Evolutionary conservation across 1,140 invertebrate species (phyloP).

Genomic region (Zaprionus tsacasi): DNA sequence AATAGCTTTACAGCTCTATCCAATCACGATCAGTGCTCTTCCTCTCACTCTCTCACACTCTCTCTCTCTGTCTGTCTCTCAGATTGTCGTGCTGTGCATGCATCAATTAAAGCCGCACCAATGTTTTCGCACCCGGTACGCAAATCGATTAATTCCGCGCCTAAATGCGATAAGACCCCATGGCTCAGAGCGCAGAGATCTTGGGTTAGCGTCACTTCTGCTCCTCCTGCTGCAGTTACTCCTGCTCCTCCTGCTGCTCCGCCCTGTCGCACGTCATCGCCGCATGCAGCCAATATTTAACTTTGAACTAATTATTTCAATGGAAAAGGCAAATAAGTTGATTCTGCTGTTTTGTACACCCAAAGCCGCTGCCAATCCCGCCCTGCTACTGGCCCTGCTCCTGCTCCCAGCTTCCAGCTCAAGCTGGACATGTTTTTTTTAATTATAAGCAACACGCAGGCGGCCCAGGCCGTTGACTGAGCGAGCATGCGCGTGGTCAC

Average conservation of each 20-base stretch:
- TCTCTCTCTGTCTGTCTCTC: not conserved
- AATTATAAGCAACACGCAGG: conserved; percentile 82
- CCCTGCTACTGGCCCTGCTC: not conserved
- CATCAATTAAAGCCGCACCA: conserved; percentile 82
- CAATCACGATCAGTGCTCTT: conserved; percentile 47
- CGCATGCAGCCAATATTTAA: conserved; percentile 77
- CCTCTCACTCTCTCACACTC: conserved; percentile 1
- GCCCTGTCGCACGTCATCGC: conserved; percentile 16
- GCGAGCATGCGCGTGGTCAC: conserved; percentile 77
- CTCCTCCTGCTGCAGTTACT: not conserved
- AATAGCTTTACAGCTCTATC: conserved; percentile 61
- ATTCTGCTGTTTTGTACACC: conserved; percentile 53
- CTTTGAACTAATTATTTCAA: conserved; percentile 84
- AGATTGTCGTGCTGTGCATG: conserved; percentile 64
- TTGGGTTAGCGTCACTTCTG: not conserved
- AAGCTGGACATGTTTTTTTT: conserved; percentile 74
- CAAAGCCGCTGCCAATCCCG: not conserved
- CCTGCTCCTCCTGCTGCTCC: not conserved
- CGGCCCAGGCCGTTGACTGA: conserved; percentile 58
- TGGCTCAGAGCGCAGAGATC: not conserved
- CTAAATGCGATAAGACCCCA: conserved; percentile 74
- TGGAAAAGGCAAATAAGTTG: conserved; percentile 83
- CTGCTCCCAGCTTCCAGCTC: not conserved
- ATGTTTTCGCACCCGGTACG: conserved; percentile 83
- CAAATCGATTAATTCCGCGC: conserved; percentile 80